Base-by-base conservation (phyloP, 1,140 invertebrate species). In the Drosophila busckii region DNA sequence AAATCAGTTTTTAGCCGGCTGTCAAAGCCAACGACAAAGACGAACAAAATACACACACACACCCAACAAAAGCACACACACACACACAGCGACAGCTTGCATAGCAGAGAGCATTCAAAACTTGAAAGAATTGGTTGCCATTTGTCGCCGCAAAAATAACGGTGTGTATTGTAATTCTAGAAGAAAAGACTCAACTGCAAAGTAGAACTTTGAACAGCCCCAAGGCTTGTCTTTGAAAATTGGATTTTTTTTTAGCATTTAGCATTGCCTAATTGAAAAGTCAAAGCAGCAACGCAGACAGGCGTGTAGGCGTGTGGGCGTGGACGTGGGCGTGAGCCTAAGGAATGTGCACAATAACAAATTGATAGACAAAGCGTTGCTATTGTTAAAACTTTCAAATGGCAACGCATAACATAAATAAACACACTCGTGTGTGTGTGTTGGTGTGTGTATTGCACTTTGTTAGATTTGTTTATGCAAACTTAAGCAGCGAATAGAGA, bases 261-360 rank as follows among this genome's bases (percentile, higher is more conserved):
- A 28, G 37, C 63, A 29, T 71, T 75, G n/a, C n/a, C 65, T 73
- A 73, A 73, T 73, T 73, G 58, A 54, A 62, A 38, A 38, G 56
- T 40, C 23, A 46, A 31, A 38, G 35, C 48, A 37, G 71, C 73
- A 62, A 68, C 45, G 32, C 23, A 16, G 35, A 20, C 48, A 40
- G 38, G 9, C 26, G 48, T 9, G 55, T 53, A 37, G 55, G 55
- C 38, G 55, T 12, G n/a, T n/a, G n/a, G n/a, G n/a, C n/a, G n/a
- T n/a, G n/a, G n/a, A n/a, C n/a, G n/a, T n/a, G n/a, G n/a, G n/a
- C n/a, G n/a, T n/a, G 6, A 15, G 37, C 7, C 28, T 37, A 42
- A 58, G 45, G 55, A 53, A 68, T 56, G 58, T 50, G 22, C 35
- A 29, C 37, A 45, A 60, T 55, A 69, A 28, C 48, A 59, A 37